A percentile compares a stretch with the other conserved stretches of the same genome.
Evolutionary conservation across 2,797 vertebrate genomes (phyloP).

Genomic region (Pipistrellus kuhlii): DNA sequence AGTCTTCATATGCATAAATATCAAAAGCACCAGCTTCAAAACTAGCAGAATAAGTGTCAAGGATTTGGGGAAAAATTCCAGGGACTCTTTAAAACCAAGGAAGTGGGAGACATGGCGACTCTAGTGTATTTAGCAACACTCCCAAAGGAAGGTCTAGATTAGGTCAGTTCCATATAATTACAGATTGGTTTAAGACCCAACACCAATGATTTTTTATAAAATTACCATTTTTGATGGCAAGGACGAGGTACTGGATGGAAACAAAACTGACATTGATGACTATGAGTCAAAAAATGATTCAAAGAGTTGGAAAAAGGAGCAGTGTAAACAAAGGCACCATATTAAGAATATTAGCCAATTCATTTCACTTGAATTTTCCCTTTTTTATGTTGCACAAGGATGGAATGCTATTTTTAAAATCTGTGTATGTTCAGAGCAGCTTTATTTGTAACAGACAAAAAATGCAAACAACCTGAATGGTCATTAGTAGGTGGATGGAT

Average conservation of each 20-base stretch:
- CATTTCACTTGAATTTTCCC: not conserved
- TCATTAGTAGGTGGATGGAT: not conserved
- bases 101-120: not conserved
- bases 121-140: not conserved
- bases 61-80: not conserved
- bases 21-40: not conserved
- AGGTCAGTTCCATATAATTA: not conserved
- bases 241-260: not conserved
- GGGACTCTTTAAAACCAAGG: not conserved
- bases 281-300: conserved; percentile 29
- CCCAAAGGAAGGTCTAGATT: not conserved
- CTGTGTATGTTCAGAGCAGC: not conserved
- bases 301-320: not conserved
- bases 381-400: not conserved
- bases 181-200: not conserved
- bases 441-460: conserved; percentile 43
- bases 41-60: not conserved
- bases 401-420: not conserved
- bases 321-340: too few relatives aligned
- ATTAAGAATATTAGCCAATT: not conserved
- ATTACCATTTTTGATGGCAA: conserved; percentile 14
- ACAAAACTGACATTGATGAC: not conserved
- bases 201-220: conserved; percentile 5
- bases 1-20: not conserved
- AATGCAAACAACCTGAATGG: not conserved